phyloP scores from a whole-genome alignment of 2,797 vertebrate species.

The Diglossa cyanea region DNA sequence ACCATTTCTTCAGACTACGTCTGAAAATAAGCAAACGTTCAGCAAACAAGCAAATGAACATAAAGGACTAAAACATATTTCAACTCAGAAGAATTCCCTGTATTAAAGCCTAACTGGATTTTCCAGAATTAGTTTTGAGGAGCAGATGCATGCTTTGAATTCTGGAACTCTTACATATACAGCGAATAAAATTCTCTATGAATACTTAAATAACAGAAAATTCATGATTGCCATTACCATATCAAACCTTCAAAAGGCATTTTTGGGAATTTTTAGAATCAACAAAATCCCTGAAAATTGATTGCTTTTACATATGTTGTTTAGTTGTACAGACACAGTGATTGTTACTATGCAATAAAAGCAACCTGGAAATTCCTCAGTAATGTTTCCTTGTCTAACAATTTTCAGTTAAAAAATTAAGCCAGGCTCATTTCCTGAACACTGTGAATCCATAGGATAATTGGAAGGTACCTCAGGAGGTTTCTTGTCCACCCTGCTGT shows the following conservation, averaged over 20 bases:
- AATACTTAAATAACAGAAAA: background rate
- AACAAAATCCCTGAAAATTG: background rate
- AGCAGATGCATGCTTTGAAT: background rate
- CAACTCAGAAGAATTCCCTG: background rate
- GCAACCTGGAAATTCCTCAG: background rate
- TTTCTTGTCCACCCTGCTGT: background rate
- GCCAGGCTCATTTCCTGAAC: background rate
- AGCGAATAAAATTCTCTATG: background rate
- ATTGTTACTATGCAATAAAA: background rate
- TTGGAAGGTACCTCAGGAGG: background rate
- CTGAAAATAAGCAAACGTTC: background rate
- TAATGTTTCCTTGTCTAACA: background rate
- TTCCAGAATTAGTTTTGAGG: background rate
- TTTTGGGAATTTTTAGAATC: background rate
- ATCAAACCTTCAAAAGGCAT: background rate
- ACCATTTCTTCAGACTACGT: background rate
- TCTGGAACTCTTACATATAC: background rate
- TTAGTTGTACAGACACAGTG: background rate
- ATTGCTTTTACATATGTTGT: background rate
- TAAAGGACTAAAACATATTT: background rate
- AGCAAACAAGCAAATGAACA: background rate
- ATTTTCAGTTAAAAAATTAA: background rate
- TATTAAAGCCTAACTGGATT: background rate
- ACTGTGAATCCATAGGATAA: background rate
- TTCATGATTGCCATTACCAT: background rate